phyloP scores from a whole-genome alignment of 2,797 vertebrate genomes.

The Hypotaenidia okinawae region DNA sequence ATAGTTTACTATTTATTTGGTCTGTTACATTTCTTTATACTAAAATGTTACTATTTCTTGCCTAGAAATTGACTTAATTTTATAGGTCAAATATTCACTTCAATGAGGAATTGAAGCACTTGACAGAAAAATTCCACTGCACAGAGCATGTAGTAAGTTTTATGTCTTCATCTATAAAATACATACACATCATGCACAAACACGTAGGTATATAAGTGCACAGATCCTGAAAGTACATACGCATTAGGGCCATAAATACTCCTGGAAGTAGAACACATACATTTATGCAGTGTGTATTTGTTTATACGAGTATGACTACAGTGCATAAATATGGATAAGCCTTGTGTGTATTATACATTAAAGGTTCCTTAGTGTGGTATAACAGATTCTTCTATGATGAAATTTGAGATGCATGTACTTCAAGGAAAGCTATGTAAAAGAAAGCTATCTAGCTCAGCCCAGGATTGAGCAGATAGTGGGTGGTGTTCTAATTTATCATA shows the following conservation, averaged over 20 bases:
- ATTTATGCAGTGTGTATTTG: neutral
- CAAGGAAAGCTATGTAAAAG: neutral
- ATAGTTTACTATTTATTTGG: neutral
- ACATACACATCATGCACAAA: neutral
- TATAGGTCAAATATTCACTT: neutral
- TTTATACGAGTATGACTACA: neutral
- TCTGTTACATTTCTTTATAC: neutral
- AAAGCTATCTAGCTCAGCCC: neutral
- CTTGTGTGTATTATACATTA: neutral
- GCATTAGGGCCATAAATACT: constrained; percentile 17
- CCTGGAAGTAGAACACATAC: neutral
- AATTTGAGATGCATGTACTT: neutral
- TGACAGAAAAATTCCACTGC: neutral
- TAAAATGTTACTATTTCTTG: neutral
- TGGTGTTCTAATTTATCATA: neutral
- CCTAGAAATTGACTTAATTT: neutral
- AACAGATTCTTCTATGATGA: constrained; percentile 1
- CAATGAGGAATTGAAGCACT: neutral
- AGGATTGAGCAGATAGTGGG: neutral
- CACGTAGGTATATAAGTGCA: neutral
- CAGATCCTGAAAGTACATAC: neutral
- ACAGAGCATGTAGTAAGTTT: neutral
- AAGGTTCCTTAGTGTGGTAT: neutral
- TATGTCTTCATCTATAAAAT: neutral
- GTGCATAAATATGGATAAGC: constrained; percentile 23